Evolutionary conservation across 2,797 vertebrate genomes (phyloP).

Genomic region (Threskiornis aethiopicus): DNA sequence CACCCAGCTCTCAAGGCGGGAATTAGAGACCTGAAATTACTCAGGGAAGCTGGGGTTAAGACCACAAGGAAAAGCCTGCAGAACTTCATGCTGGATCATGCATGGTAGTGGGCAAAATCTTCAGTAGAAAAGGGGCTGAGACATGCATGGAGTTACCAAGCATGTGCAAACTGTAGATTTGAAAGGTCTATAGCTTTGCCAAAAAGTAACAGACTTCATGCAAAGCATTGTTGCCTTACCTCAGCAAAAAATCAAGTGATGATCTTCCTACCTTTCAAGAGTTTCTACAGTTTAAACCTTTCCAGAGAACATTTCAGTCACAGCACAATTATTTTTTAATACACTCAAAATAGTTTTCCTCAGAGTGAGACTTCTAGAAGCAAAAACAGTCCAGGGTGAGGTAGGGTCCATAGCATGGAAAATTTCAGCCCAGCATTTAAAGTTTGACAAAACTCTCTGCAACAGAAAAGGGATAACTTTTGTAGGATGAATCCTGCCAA

Average conservation of each 20-base stretch:
- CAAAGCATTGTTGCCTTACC: neutral
- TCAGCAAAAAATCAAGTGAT: neutral
- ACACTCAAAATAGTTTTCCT: neutral
- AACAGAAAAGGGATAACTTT: neutral
- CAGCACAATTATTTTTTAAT: neutral
- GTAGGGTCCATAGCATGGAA: neutral
- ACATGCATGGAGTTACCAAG: neutral
- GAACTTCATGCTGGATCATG: neutral
- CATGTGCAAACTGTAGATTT: neutral
- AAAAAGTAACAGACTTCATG: neutral
- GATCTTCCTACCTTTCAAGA: neutral
- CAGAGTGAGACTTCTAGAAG: neutral
- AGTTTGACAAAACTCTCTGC: neutral
- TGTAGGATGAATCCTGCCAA: neutral
- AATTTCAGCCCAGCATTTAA: neutral
- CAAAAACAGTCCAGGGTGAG: neutral
- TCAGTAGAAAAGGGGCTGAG: neutral
- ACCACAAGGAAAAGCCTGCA: neutral
- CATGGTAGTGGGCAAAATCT: neutral
- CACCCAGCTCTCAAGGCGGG: neutral
- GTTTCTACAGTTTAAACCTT: neutral
- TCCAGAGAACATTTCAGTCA: neutral
- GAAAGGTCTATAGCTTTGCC: neutral
- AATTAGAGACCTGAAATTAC: neutral
- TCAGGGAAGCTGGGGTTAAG: neutral